A percentile compares a stretch with the other conserved stretches of the same genome.
Evolutionary conservation across 2,888 invertebrate genomes (phyloP).

Genomic region (Lycia hirtaria): DNA sequence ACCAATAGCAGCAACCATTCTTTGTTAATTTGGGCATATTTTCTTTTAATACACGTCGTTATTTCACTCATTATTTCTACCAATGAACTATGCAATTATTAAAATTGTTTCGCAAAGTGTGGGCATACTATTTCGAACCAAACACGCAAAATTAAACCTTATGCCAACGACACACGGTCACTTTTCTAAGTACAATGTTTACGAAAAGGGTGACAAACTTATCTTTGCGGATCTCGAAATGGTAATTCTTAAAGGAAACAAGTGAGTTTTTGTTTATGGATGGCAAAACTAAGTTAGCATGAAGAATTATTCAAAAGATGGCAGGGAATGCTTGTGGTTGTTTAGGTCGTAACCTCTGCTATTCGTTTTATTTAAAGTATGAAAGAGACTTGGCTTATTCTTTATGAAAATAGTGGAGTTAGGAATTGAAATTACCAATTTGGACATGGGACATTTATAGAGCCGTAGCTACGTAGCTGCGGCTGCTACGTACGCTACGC

Average conservation of each 20-base stretch:
- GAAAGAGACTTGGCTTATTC: not conserved
- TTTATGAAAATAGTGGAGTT: not conserved
- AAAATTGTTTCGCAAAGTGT: conserved; percentile 26
- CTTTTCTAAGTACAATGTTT: not conserved
- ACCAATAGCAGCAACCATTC: not conserved
- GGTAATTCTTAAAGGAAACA: conserved; percentile 13
- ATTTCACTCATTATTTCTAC: not conserved
- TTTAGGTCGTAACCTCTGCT: conserved; percentile 1
- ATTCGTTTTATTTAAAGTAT: not conserved
- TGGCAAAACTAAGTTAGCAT: conserved; percentile 21
- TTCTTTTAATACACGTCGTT: conserved; percentile 1
- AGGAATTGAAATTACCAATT: too few species aligned
- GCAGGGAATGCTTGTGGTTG: conserved; percentile 1
- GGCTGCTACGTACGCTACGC: not conserved
- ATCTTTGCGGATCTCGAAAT: not conserved
- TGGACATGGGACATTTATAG: too few species aligned
- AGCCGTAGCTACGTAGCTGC: not conserved
- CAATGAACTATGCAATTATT: conserved; percentile 29
- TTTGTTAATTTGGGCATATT: conserved; percentile 5
- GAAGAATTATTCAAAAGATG: conserved; percentile 24
- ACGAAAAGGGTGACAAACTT: conserved; percentile 23
- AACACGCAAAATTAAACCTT: conserved; percentile 7
- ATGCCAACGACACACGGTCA: not conserved
- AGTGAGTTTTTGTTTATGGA: conserved; percentile 15
- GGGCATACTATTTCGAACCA: not conserved